phyloP scores from a whole-genome alignment of 2,113 vertebrate genomes.

The Junco hyemalis region DNA sequence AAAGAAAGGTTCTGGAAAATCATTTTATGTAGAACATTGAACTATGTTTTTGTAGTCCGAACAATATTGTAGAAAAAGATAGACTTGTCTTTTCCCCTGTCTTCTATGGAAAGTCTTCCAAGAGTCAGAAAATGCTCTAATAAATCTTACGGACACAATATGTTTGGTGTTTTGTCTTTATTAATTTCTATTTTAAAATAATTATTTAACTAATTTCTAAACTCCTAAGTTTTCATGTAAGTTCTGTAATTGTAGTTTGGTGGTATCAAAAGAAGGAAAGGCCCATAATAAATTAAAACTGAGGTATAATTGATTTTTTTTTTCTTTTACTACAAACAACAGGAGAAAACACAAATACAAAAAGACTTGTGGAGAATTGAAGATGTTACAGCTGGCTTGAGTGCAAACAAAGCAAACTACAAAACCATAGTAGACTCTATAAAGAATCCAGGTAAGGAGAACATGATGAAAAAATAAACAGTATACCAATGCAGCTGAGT shows the following conservation, averaged over 20 bases:
- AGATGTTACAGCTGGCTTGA: conserved; percentile 94
- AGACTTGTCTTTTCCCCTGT: background rate
- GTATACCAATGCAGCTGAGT: background rate
- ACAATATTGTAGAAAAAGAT: background rate
- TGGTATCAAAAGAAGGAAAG: background rate
- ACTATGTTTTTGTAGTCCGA: background rate
- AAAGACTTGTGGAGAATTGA: conserved; percentile 97
- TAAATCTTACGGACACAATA: background rate
- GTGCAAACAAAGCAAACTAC: conserved; percentile 93
- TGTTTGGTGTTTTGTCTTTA: background rate
- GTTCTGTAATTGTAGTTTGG: background rate
- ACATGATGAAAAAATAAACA: background rate
- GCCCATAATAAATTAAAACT: background rate
- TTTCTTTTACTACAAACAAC: conserved; percentile 32
- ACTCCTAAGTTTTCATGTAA: background rate
- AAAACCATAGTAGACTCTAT: conserved; percentile 92
- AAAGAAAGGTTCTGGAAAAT: background rate
- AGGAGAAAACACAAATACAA: conserved; percentile 92
- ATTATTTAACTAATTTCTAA: background rate
- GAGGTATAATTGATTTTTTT: background rate
- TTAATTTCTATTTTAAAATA: background rate
- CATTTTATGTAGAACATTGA: background rate
- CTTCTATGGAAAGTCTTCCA: background rate
- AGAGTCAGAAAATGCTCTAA: background rate
- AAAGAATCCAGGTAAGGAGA: conserved; percentile 88